Evolutionary conservation across 2,888 invertebrate species (phyloP), one percentile per base, ranked within the genome.

Genomic region (Paralinhomoeus sp.): DNA sequence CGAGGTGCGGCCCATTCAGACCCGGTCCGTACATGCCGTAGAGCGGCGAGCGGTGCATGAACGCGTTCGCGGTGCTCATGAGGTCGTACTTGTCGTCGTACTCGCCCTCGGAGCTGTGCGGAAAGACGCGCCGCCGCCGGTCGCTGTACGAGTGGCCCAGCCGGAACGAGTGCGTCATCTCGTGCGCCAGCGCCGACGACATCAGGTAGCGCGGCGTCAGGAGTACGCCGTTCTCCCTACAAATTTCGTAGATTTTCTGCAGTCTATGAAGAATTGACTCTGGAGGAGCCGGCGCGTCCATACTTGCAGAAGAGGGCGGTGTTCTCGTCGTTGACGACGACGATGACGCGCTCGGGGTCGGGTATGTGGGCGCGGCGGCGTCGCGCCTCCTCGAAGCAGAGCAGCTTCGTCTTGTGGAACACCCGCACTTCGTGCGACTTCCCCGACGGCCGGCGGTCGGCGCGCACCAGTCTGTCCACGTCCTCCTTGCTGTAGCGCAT

Each of bases 131-230:
- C 31, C 31, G 15, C 9, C 9, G 15, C 31, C 31, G 45, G 45
- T 60, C 58, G 44, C 56, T 56, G 45, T 59, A 60, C 18, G 57
- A 58, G 47, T 58, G 58, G 13, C 58, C 58, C 40, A 58, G 57
- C 47, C 51, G 52, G 48, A 58, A 57, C 21, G 49, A 48, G 48
- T 58, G 58, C 2, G 56, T 53, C 58, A 58, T 58, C 42, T 58
- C 58, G 43, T 58, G 58, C 1, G 60, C 54, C 17, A 58, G 46
- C 12, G 59, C 58, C 2, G 56, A 51, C 17, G 54, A 47, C 41
- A 57, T 51, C 37, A 57, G 50, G 21, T 54, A 47, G 31, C 50
- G 49, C 17, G 59, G 57, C 20, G 57, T 55, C n/a, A 58, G 41
- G 23, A 58, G 50, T 7, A 58, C 56, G 3, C 57, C 57, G 43